A percentile compares a stretch with the other conserved stretches of the same genome.
Evolutionary conservation across 2,797 vertebrate species (phyloP).

Genomic region (Sebastes nivosus): DNA sequence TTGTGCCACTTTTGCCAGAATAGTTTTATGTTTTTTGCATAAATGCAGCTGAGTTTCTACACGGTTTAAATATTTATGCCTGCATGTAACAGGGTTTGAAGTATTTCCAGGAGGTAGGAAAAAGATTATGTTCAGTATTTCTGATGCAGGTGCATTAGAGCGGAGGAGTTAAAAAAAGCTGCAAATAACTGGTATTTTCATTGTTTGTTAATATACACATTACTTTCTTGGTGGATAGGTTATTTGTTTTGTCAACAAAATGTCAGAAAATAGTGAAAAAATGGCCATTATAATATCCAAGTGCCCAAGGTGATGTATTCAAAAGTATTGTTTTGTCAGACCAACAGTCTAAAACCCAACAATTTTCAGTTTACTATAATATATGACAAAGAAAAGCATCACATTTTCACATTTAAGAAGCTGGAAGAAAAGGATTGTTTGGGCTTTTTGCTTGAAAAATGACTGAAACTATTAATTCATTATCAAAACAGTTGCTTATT

Average conservation of each 20-base stretch:
- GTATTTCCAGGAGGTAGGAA: neutral
- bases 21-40: neutral
- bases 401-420: neutral
- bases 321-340: neutral
- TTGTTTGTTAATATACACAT: neutral
- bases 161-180: neutral
- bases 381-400: neutral
- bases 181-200: neutral
- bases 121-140: neutral
- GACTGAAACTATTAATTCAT: neutral
- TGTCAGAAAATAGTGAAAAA: neutral
- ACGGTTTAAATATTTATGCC: neutral
- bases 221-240: neutral
- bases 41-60: neutral
- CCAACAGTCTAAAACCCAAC: neutral
- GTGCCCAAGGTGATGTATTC: neutral
- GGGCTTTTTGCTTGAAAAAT: neutral
- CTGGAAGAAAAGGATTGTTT: neutral
- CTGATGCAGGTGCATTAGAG: neutral
- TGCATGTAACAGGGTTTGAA: neutral
- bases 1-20: neutral
- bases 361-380: neutral
- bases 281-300: neutral
- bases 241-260: neutral
- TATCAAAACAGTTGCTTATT: neutral